A percentile compares a stretch with the other conserved stretches of the same genome.
These are phyloP conservation scores for Hybognathus amarus DNA, from an alignment of 2,797 vertebrate species.

Conservation along the genomic window DNA sequence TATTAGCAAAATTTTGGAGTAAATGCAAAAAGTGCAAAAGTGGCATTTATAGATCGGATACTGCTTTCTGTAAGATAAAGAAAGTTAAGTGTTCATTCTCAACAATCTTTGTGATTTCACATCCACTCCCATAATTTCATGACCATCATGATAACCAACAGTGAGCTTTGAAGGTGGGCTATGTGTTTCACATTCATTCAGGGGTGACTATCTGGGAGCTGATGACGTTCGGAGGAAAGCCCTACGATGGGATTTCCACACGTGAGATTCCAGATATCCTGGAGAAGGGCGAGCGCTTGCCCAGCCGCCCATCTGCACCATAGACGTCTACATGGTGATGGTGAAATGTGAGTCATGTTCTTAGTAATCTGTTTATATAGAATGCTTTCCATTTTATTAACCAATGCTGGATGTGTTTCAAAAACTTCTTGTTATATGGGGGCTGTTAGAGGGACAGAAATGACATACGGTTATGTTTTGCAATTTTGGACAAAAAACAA, in stretches of 20 bases:
- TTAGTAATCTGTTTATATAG: background rate
- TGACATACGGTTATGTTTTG: background rate
- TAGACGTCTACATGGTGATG: slow-evolving; percentile 99
- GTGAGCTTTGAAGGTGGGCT: background rate
- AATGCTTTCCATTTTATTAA: background rate
- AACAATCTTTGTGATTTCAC: background rate
- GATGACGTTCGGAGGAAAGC: slow-evolving; percentile 98
- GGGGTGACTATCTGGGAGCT: slow-evolving; percentile 99
- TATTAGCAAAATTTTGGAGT: background rate
- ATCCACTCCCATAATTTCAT: background rate
- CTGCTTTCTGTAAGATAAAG: background rate
- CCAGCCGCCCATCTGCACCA: slow-evolving; percentile 97
- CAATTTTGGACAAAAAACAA: background rate
- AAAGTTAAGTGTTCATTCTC: too few species aligned
- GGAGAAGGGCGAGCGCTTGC: slow-evolving; percentile 96
- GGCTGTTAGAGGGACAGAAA: background rate
- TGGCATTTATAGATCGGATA: background rate
- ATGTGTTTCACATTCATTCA: slow-evolving; percentile 61
- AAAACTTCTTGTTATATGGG: background rate
- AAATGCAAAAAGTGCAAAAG: background rate
- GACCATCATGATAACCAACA: background rate
- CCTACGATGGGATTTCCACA: slow-evolving; percentile 93
- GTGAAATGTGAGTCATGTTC: slow-evolving; percentile 88
- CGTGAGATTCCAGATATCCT: slow-evolving; percentile 95
- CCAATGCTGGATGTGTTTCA: background rate